Conservation (phyloP, 2,888 invertebrate species). For the Polydrusus cervinus region DNA sequence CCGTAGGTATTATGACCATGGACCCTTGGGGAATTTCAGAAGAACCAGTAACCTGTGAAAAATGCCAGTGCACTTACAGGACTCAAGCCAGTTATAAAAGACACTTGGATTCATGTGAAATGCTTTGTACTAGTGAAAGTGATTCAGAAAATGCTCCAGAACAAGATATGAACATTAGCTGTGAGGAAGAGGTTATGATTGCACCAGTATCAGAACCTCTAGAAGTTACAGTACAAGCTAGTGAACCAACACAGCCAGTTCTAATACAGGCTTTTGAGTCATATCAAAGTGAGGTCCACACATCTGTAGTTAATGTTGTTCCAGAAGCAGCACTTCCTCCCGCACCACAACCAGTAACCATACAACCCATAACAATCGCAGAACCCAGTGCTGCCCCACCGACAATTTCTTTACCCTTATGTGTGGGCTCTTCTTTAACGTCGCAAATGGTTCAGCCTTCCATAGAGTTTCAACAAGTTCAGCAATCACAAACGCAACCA, state of each 20-base stretch:
- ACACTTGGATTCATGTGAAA: constrained; percentile 85
- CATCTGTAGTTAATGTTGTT: constrained; percentile 64
- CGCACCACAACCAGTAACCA: constrained; percentile 27
- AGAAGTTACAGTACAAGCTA: constrained; percentile 50
- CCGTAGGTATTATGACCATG: constrained; percentile 59
- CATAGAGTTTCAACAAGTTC: constrained; percentile 50
- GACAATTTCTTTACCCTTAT: constrained; percentile 51
- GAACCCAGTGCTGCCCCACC: constrained; percentile 35
- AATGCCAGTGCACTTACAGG: constrained; percentile 90
- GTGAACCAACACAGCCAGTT: constrained; percentile 61
- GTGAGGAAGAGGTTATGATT: constrained; percentile 35
- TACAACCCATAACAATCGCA: constrained; percentile 39
- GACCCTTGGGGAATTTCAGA: constrained; percentile 72
- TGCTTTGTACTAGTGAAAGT: constrained; percentile 86
- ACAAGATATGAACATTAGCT: constrained; percentile 11
- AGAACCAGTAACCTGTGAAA: constrained; percentile 88
- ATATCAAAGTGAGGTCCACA: constrained; percentile 68
- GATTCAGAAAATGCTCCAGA: constrained; percentile 77
- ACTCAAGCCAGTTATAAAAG: constrained; percentile 87
- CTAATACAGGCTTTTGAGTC: constrained; percentile 67
- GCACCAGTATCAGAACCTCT: constrained; percentile 17
- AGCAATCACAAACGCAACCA: constrained; percentile 31
- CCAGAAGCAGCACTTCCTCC: constrained; percentile 43
- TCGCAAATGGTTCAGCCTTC: constrained; percentile 53
- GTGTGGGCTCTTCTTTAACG: constrained; percentile 43